These are phyloP conservation scores for Rhogogaster chlorosoma DNA, from an alignment of 2,888 invertebrate species.

Conservation along the genomic window DNA sequence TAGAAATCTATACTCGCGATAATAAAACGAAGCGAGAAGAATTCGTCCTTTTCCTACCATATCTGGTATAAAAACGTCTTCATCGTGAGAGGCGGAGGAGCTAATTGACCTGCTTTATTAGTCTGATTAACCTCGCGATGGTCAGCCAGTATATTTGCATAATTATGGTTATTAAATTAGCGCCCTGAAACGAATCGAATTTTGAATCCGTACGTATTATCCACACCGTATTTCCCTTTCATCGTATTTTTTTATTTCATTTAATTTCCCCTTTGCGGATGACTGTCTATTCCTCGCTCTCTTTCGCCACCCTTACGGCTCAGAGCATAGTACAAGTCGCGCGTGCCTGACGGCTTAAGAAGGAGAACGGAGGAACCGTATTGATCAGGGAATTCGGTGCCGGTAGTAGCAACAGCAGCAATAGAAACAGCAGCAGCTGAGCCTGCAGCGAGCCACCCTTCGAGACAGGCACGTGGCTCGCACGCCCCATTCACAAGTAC, in stretches of 20 bases:
- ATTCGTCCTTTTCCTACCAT: not conserved
- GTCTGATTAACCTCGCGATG: not conserved
- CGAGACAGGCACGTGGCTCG: slow-evolving; percentile 68
- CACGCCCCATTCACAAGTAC: slow-evolving; percentile 67
- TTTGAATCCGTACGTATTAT: too few relatives aligned
- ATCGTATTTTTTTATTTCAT: not conserved
- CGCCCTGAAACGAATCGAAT: not conserved
- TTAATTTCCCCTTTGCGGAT: not conserved
- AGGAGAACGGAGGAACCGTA: not conserved
- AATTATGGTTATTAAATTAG: not conserved
- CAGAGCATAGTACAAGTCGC: not conserved
- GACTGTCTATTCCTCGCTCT: slow-evolving; percentile 3
- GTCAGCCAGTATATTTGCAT: not conserved
- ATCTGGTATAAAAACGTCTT: not conserved
- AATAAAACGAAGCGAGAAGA: not conserved
- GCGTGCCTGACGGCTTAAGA: slow-evolving; percentile 1
- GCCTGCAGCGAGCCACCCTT: slow-evolving; percentile 42
- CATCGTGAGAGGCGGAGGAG: not conserved
- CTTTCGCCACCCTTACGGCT: not conserved
- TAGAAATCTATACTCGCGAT: not conserved
- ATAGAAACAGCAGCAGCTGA: slow-evolving; percentile 40
- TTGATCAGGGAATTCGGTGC: slow-evolving; percentile 39
- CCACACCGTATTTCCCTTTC: too few relatives aligned
- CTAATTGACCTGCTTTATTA: slow-evolving; percentile 25
- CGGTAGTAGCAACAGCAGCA: slow-evolving; percentile 23